Base-by-base conservation (phyloP, 2,888 invertebrate species). In the Dorcus parallelipipedus region DNA sequence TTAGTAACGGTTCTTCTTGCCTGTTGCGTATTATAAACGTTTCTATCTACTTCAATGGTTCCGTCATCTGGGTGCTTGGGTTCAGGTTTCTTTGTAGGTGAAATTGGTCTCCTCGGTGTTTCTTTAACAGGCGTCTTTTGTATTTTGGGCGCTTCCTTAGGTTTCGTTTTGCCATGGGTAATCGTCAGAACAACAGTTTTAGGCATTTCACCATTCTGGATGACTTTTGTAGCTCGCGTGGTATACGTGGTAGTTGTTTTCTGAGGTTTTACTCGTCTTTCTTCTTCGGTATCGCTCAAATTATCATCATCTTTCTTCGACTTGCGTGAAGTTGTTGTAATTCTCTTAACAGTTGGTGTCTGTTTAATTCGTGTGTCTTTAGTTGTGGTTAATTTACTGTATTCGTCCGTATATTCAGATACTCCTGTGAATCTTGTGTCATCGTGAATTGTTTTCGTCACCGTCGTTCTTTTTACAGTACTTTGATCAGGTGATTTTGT, bases 141-240 rank as follows among this genome's bases (percentile, higher is more conserved):
- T 38, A 62, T 60, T 41, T 53, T 42, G n/a, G 58, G 49, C 38
- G 58, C 56, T 56, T 60, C 56, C 51, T 71, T 63, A 9, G 67
- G 63, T 63, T 77, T 79, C 33, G 73, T 70, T 78, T 79, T 33
- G 73, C 73, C 41, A 9, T 10, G 45, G 1, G 9, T 45, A 33
- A 33, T 33, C 26, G 26, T 33, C 26, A 33, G 26, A 33, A 33
- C 26, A 33, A 33, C 26, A 4, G 20, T 45, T 45, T 49, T 38
- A 2, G 49, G 14, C 14, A 33, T 38, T 14, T 49, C 49, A 38
- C 49, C 49, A 49, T 49, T 49, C 33, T n/a, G 38, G 20, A 48
- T 20, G 14, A 49, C 67, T 52, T 71, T 64, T 33, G 73, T 70
- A 3, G 73, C 70, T 62, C 72, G 64, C 5, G 68, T 57, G 59